Percentiles rank a stretch among this genome's conserved stretches.
Evolutionary conservation across 2,113 vertebrate species (phyloP).

Genomic region (Phasianus colchicus): DNA sequence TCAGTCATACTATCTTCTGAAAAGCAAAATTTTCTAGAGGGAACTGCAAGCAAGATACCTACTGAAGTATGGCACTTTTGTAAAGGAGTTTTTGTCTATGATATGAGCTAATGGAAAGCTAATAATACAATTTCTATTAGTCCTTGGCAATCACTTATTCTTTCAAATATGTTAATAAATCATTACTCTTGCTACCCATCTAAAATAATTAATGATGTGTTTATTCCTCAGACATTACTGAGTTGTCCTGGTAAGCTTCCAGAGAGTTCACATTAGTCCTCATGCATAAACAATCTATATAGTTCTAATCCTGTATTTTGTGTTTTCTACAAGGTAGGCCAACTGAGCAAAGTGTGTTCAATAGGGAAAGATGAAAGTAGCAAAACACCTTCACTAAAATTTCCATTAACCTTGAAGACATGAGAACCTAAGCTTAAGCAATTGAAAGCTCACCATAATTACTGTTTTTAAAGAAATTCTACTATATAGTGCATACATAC

Average conservation of each 20-base stretch:
- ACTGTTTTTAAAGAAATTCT: background rate
- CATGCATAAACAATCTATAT: background rate
- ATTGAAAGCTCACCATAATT: background rate
- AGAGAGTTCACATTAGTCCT: background rate
- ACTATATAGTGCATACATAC: background rate
- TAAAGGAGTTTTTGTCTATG: background rate
- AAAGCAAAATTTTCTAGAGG: background rate
- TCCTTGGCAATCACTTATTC: background rate
- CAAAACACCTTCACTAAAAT: background rate
- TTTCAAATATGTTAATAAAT: background rate
- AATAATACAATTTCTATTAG: background rate
- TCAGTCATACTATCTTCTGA: background rate
- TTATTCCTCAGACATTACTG: background rate
- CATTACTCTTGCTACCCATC: background rate
- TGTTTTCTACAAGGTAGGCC: background rate
- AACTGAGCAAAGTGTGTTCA: background rate
- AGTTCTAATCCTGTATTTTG: accelerated
- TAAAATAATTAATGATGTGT: background rate
- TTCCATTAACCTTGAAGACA: background rate
- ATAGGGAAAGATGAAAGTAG: background rate
- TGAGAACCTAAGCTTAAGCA: background rate
- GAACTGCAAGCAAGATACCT: background rate
- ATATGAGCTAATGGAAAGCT: background rate
- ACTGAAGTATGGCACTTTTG: background rate
- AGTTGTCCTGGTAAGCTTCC: background rate